phyloP scores from a whole-genome alignment of 64 coral and sea anemone genomes.

The Pocillopora damicornis region DNA sequence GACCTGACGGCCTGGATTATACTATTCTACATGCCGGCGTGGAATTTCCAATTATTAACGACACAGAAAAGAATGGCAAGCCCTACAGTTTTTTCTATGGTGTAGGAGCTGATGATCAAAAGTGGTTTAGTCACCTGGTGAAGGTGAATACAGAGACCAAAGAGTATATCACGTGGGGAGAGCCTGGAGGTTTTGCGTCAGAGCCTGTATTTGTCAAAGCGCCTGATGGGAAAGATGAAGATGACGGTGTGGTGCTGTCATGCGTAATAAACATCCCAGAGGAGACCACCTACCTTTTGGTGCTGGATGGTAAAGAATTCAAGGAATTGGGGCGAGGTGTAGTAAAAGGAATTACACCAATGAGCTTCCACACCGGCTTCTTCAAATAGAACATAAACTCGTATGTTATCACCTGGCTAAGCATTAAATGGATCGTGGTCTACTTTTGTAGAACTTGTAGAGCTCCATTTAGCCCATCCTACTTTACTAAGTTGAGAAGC shows the following conservation, averaged over 20 bases:
- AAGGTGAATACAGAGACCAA: slow-evolving; percentile 67
- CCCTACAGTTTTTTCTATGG: slow-evolving; percentile 81
- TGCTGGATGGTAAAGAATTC: slow-evolving; percentile 72
- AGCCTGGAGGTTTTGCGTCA: slow-evolving; percentile 49
- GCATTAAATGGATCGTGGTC: no score
- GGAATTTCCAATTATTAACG: slow-evolving; percentile 77
- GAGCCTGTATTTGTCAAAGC: slow-evolving; percentile 88
- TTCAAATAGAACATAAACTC: slow-evolving; percentile 8
- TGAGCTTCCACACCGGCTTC: slow-evolving; percentile 44
- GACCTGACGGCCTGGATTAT: slow-evolving; percentile 16
- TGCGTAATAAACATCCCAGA: slow-evolving; percentile 66
- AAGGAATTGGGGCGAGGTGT: slow-evolving; percentile 62
- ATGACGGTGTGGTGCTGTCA: slow-evolving; percentile 83
- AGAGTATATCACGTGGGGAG: slow-evolving; percentile 56
- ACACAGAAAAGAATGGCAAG: slow-evolving; percentile 62
- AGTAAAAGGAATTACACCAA: slow-evolving; percentile 56
- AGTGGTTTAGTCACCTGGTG: slow-evolving; percentile 39
- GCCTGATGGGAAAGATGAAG: slow-evolving; percentile 61
- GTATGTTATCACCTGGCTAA: no score
- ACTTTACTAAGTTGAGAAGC: no score
- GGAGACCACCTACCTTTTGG: slow-evolving; percentile 58
- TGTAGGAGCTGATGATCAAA: not conserved
- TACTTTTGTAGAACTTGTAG: no score
- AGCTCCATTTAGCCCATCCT: no score
- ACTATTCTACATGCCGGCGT: slow-evolving; percentile 39